Conservation (phyloP, 2,888 invertebrate genomes). For the Drosophila buzzatii region DNA sequence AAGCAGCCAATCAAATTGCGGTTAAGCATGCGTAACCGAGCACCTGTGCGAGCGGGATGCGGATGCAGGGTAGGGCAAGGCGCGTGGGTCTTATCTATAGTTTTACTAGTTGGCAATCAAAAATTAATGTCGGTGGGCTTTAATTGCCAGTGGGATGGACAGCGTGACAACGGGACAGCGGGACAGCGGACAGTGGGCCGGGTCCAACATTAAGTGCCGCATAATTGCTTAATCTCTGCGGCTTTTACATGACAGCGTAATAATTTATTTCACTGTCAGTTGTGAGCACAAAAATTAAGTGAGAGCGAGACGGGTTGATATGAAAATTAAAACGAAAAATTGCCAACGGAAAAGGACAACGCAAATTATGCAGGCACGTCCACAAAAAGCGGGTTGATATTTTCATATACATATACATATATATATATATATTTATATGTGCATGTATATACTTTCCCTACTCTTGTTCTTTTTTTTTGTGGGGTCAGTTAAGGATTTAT, state of each 20-base stretch:
- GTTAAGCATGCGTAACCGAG: slow-evolving; percentile 59
- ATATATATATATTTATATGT: neutral
- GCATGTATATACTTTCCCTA: neutral
- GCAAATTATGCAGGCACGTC: slow-evolving; percentile 81
- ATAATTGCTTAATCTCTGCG: slow-evolving; percentile 82
- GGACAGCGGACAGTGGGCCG: slow-evolving; percentile 16
- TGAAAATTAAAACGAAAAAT: slow-evolving; percentile 77
- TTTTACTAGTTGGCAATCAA: slow-evolving; percentile 54
- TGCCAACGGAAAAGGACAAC: slow-evolving; percentile 65
- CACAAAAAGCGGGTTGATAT: slow-evolving; percentile 64
- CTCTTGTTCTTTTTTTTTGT: slow-evolving; percentile 1
- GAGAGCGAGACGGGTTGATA: slow-evolving; percentile 25
- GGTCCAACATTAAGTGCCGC: slow-evolving; percentile 80
- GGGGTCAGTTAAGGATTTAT: slow-evolving; percentile 72
- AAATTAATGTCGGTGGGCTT: slow-evolving; percentile 63
- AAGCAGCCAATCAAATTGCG: slow-evolving; percentile 71
- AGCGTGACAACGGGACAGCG: neutral
- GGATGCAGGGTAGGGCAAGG: neutral
- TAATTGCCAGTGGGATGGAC: slow-evolving; percentile 29
- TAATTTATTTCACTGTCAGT: slow-evolving; percentile 80
- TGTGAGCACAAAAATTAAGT: slow-evolving; percentile 39
- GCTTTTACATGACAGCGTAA: slow-evolving; percentile 81
- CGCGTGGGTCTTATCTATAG: neutral
- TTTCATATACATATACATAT: slow-evolving; percentile 8
- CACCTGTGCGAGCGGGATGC: slow-evolving; percentile 15